Conservation (phyloP, 2,888 invertebrate species). For the Dioctria rufipes region DNA sequence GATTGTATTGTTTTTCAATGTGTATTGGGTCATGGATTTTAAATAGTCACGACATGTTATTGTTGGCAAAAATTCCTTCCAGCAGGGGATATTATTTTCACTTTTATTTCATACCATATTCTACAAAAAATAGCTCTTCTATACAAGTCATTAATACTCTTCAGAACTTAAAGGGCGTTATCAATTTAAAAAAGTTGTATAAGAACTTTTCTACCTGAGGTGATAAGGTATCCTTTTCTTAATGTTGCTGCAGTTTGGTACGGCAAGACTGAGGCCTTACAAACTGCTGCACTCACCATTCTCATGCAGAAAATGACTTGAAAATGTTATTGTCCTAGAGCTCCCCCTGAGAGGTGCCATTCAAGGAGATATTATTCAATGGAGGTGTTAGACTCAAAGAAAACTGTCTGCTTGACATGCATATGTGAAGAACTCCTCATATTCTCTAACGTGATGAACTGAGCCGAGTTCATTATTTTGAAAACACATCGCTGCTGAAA, state of each 20-base stretch:
- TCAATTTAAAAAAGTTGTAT: conserved; percentile 18
- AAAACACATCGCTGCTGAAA: conserved; percentile 11
- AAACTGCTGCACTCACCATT: conserved; percentile 21
- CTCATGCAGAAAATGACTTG: conserved; percentile 13
- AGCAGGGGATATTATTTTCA: conserved; percentile 7
- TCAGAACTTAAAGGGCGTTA: conserved; percentile 23
- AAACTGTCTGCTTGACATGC: conserved; percentile 20
- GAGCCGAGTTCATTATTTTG: conserved; percentile 17
- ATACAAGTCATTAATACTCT: neutral
- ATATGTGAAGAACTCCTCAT: conserved; percentile 26
- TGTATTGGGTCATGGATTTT: conserved; percentile 55
- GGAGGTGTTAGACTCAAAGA: conserved; percentile 2
- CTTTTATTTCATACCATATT: neutral
- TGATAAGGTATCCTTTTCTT: conserved; percentile 9
- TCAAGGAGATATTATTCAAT: conserved; percentile 26
- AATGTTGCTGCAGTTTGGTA: neutral
- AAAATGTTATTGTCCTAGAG: conserved; percentile 24
- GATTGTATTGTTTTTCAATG: conserved; percentile 36
- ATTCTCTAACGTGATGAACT: conserved; percentile 28
- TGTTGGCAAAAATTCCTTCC: conserved; percentile 10
- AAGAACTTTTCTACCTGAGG: conserved; percentile 1
- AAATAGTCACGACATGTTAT: conserved; percentile 7
- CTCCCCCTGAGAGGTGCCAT: conserved; percentile 14
- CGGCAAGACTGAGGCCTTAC: neutral
- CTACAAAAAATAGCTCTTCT: neutral